Percentiles rank a stretch among this genome's conserved stretches.
phyloP scores from a whole-genome alignment of 2,888 invertebrate species.

The Brassicogethes aeneus region DNA sequence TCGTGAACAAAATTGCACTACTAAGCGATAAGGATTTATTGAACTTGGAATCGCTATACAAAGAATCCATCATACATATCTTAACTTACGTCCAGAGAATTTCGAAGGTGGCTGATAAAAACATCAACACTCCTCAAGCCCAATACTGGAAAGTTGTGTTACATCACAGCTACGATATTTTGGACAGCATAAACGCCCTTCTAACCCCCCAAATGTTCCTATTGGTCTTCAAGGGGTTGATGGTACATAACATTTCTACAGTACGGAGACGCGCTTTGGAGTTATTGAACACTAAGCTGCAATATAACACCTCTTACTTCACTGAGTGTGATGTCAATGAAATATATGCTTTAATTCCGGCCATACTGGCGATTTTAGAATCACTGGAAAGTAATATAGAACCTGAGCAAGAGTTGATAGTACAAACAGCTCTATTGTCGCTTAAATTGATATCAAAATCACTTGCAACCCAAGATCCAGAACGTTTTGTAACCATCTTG shows the following conservation, averaged over 20 bases:
- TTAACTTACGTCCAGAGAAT: constrained; percentile 59
- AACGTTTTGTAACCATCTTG: constrained; percentile 61
- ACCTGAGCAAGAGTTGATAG: constrained; percentile 58
- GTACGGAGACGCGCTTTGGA: constrained; percentile 79
- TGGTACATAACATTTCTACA: constrained; percentile 59
- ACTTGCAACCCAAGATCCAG: constrained; percentile 57
- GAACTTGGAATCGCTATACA: constrained; percentile 54
- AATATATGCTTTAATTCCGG: constrained; percentile 51
- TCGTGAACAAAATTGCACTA: constrained; percentile 56
- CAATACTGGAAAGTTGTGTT: constrained; percentile 80
- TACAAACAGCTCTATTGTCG: constrained; percentile 75
- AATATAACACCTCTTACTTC: constrained; percentile 56
- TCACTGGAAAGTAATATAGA: constrained; percentile 40
- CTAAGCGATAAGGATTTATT: constrained; percentile 43
- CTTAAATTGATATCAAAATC: constrained; percentile 73
- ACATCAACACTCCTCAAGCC: constrained; percentile 46
- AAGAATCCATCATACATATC: constrained; percentile 58
- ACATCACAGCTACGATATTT: constrained; percentile 67
- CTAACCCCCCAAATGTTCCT: constrained; percentile 74
- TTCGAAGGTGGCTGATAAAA: constrained; percentile 53
- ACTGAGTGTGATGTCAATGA: constrained; percentile 38
- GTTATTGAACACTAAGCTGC: constrained; percentile 72
- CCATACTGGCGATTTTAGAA: constrained; percentile 52
- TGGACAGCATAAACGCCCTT: constrained; percentile 72
- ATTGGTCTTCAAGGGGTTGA: constrained; percentile 63